Conservation (phyloP, 2,888 invertebrate genomes). For the Lysandra coridon region DNA sequence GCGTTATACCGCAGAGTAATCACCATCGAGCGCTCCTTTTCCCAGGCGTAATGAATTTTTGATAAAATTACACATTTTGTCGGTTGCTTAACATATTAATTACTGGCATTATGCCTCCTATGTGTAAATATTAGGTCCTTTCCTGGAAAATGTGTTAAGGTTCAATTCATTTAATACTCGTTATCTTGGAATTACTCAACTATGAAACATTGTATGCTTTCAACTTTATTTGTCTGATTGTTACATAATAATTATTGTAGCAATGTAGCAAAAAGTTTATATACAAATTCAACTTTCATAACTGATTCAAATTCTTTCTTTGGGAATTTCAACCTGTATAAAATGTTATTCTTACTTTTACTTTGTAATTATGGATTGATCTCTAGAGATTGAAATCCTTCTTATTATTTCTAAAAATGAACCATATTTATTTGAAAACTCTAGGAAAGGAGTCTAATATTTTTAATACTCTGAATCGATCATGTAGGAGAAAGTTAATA, state of each 20-base stretch:
- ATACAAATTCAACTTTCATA: neutral
- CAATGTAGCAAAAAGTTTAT: neutral
- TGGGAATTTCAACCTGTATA: neutral
- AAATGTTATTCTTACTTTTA: neutral
- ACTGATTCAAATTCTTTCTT: neutral
- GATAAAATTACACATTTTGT: slow-evolving; percentile 25
- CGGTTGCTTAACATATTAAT: neutral
- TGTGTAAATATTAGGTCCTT: neutral
- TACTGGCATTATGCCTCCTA: neutral
- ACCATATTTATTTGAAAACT: too few relatives aligned
- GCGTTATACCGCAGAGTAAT: neutral
- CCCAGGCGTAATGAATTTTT: slow-evolving; percentile 23
- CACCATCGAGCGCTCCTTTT: slow-evolving; percentile 20
- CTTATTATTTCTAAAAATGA: too few relatives aligned
- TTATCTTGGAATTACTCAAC: slow-evolving; percentile 18
- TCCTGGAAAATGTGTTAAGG: slow-evolving; percentile 12
- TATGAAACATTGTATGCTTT: slow-evolving; percentile 16
- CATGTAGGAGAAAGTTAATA: neutral
- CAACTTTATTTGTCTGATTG: neutral
- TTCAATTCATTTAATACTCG: neutral
- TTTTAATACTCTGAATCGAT: too few relatives aligned
- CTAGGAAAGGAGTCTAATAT: too few relatives aligned
- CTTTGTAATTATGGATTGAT: neutral
- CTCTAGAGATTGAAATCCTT: neutral
- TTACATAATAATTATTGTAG: neutral